Evolutionary conservation across 2,797 vertebrate species (phyloP), one percentile per base, ranked within the genome.

Genomic region (Ciconia nigra): DNA sequence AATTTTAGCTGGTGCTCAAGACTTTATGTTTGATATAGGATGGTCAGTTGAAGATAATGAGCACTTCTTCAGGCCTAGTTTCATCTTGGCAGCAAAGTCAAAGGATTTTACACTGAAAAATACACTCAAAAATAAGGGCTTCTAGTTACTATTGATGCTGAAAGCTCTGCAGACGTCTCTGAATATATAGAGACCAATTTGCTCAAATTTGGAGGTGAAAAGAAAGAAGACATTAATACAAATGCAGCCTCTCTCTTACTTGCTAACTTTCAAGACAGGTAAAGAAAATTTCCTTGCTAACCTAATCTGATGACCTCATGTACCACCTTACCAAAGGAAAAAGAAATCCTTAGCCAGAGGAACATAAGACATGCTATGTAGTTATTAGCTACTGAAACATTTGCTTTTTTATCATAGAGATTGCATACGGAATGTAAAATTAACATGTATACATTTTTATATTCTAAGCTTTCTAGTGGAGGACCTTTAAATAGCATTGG

Each of bases 401-500:
- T 69, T 66, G 14, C 3, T 54, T 41, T 76, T 83, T 81, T 76
- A 47, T 69, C 29, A 33, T 6, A 54, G 33, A 72, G 35, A 66
- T 49, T 80, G 52, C 63, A 85, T 41, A 87, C 12, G 61, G 35
- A 90, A 92, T 65, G 37, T n/a, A 76, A 91, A 88, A 90, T 90
- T 71, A 88, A 66, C 35, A 24, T 54, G 24, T 51, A 87, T 72
- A 29, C 19, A 9, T 80, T 94, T 96, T 95, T 84, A 63, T 89
- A 81, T 52, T 67, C 51, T 65, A 87, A 77, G 21, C 13, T 90
- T 92, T 94, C 74, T 87, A 83, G 84, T 5, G 8, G 63, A 61
- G n/a, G 81, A 88, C 57, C 74, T 95, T 96, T 87, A 94, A 92
- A 96, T 95, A 78, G 52, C 62, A 83, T 94, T 51, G 71, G 65